Percentiles rank a stretch among this genome's conserved stretches.
Conservation (phyloP, 2,797 vertebrate genomes). For the Rhinichthys osculus region DNA sequence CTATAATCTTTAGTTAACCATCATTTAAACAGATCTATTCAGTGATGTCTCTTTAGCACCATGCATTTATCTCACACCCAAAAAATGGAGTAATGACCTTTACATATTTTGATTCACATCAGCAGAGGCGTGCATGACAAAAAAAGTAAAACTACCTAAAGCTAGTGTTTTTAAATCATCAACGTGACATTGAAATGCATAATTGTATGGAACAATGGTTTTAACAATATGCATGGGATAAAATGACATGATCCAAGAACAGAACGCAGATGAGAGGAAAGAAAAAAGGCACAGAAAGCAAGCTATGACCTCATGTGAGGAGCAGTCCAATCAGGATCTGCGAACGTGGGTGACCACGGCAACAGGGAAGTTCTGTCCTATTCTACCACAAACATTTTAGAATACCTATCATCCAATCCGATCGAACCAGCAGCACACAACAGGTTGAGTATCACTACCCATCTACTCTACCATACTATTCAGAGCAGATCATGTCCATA, state of each 20-base stretch:
- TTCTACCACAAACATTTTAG: slow-evolving; percentile 58
- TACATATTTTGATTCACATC: slow-evolving; percentile 2
- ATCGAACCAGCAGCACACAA: slow-evolving; percentile 56
- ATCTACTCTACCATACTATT: slow-evolving; percentile 42
- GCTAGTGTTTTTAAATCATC: slow-evolving; percentile 22
- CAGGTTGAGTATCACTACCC: slow-evolving; percentile 43
- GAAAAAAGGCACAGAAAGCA: slow-evolving; percentile 58
- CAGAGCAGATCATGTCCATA: slow-evolving; percentile 42
- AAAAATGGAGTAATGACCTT: neutral
- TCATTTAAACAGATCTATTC: neutral
- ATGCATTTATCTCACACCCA: neutral
- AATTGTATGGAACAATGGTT: slow-evolving; percentile 33
- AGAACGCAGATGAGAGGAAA: slow-evolving; percentile 59
- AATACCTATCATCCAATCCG: slow-evolving; percentile 60
- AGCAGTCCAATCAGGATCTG: slow-evolving; percentile 63
- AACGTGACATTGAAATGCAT: slow-evolving; percentile 20
- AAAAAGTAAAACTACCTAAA: slow-evolving; percentile 22
- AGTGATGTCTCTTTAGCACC: neutral
- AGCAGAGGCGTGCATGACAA: slow-evolving; percentile 33
- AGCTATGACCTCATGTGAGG: slow-evolving; percentile 65
- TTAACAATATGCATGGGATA: slow-evolving; percentile 44
- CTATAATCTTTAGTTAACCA: neutral
- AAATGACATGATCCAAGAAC: slow-evolving; percentile 60
- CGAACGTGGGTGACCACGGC: slow-evolving; percentile 66
- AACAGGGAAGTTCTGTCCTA: slow-evolving; percentile 68